A percentile compares a stretch with the other conserved stretches of the same genome.
Conservation (phyloP, 37 sponge, comb jelly and placozoan species). For the Halisarca cf. caerulea region DNA sequence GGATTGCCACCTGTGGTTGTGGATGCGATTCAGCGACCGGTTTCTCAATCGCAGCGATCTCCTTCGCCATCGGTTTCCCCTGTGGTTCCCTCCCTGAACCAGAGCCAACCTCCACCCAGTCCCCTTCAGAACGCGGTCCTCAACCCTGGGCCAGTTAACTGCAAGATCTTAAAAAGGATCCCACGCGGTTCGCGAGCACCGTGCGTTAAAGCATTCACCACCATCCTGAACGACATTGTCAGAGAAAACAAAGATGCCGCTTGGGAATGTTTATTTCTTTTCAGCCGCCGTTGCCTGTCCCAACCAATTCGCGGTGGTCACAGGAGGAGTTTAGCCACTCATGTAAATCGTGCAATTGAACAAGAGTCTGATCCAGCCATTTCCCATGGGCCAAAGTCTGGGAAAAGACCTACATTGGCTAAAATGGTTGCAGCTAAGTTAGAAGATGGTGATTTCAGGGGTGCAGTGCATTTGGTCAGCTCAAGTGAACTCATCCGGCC, state of each 20-base stretch:
- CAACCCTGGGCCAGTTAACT: background rate
- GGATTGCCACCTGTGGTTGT: background rate
- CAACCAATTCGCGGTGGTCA: background rate
- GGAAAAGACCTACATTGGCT: too few relatives aligned
- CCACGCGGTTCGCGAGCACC: background rate
- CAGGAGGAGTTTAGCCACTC: background rate
- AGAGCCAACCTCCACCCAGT: background rate
- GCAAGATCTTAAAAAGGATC: background rate
- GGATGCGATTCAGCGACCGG: too few relatives aligned
- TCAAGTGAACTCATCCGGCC: background rate
- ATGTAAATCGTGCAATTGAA: background rate
- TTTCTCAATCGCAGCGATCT: too few relatives aligned
- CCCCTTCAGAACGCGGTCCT: background rate
- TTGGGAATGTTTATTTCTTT: background rate
- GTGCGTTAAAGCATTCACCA: background rate
- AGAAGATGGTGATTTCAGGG: background rate
- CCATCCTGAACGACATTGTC: slow-evolving; percentile 3
- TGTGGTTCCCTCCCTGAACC: background rate
- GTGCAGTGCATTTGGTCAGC: background rate
- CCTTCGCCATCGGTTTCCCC: background rate
- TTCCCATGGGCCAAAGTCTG: background rate
- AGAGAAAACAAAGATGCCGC: background rate
- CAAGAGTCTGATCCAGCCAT: background rate
- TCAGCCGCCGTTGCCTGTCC: background rate
- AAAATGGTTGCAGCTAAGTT: background rate